Conservation (phyloP, 2,797 vertebrate species). For the Spatula versicolor region DNA sequence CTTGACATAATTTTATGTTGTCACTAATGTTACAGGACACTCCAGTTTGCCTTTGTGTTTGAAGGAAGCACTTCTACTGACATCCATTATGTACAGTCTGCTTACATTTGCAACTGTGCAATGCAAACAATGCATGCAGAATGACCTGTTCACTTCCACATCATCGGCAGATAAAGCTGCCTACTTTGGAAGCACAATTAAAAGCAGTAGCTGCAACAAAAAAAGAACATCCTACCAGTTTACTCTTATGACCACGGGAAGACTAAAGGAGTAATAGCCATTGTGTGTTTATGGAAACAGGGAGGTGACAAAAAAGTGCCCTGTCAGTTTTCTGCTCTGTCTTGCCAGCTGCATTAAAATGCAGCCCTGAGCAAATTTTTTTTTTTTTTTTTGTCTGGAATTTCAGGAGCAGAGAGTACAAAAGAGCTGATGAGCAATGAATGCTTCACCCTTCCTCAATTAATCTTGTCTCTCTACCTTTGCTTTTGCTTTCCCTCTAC, state of each 20-base stretch:
- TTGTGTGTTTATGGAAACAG: constrained; percentile 55
- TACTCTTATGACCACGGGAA: constrained; percentile 35
- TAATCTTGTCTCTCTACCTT: constrained; percentile 98
- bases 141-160: constrained; percentile 9
- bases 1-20: constrained; percentile 13
- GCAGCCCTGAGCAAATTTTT: constrained; percentile 71
- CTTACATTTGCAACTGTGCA: constrained; percentile 25
- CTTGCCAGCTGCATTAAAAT: constrained; percentile 79
- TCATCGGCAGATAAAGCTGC: constrained; percentile 4
- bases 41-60: constrained; percentile 5
- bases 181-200: constrained; percentile 29
- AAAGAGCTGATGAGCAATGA: constrained; percentile 87
- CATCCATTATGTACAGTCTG: constrained; percentile 12
- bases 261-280: constrained; percentile 31
- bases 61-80: constrained; percentile 5
- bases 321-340: constrained; percentile 75
- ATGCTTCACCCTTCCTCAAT: constrained; percentile 90
- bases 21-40: background rate
- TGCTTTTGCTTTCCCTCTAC: constrained; percentile 89
- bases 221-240: constrained; percentile 12
- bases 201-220: constrained; percentile 4
- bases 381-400: constrained; percentile 74
- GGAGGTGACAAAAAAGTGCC: constrained; percentile 77
- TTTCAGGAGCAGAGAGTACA: constrained; percentile 82
- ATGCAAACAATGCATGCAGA: constrained; percentile 9